Percentiles rank a stretch among this genome's conserved stretches.
Evolutionary conservation across 2,113 vertebrate genomes (phyloP).

Genomic region (Cheirogaleus medius): DNA sequence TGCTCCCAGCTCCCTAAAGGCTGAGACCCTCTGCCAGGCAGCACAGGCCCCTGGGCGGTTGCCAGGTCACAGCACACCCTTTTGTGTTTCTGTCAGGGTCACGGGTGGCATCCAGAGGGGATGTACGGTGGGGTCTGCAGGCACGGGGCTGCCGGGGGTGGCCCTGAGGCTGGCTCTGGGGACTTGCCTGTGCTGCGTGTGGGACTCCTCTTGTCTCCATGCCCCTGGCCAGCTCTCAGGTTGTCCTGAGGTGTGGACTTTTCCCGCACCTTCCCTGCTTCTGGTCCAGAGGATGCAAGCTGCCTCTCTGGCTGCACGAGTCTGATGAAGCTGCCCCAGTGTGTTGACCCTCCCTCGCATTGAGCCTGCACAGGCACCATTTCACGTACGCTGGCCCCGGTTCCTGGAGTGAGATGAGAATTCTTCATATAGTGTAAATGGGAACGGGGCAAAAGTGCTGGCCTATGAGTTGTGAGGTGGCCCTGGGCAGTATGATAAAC

Average conservation of each 20-base stretch:
- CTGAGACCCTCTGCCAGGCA: neutral
- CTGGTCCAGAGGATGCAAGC: neutral
- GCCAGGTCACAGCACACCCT: neutral
- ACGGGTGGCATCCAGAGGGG: neutral
- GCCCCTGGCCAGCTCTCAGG: neutral
- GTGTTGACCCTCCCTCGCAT: neutral
- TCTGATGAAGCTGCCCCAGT: neutral
- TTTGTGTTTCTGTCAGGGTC: neutral
- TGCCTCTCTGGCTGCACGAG: neutral
- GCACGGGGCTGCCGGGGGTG: rapidly evolving
- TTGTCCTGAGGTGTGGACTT: neutral
- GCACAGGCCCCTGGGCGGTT: neutral
- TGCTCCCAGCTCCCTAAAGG: neutral
- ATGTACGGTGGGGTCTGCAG: too few relatives aligned
- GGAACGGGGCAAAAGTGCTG: neutral
- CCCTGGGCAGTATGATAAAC: neutral
- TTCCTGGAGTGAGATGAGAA: neutral
- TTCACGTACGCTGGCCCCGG: neutral
- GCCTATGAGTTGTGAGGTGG: neutral
- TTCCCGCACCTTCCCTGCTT: neutral
- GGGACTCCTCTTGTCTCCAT: rapidly evolving
- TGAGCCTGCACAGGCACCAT: rapidly evolving
- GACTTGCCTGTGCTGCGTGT: neutral
- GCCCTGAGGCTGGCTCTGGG: neutral
- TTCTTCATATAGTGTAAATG: rapidly evolving